Conservation (phyloP, 2,888 invertebrate genomes). For the Drosophila glabriapex region DNA sequence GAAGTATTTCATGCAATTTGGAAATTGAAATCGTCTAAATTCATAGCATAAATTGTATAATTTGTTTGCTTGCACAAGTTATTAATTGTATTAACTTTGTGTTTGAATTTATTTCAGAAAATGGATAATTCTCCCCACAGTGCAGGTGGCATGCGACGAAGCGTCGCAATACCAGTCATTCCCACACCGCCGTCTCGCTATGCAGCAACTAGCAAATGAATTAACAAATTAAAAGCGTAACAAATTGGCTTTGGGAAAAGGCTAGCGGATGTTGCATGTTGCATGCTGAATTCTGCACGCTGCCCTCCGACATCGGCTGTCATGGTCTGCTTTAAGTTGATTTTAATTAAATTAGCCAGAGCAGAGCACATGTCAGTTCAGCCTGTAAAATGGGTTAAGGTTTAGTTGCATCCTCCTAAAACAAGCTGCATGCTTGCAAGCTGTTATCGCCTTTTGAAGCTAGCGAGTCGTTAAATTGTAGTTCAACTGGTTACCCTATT, state of each 20-base stretch:
- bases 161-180: conserved; percentile 18
- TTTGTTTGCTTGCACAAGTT: background rate
- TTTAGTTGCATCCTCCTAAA: background rate
- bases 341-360: conserved; percentile 75
- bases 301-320: conserved; percentile 32
- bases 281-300: conserved; percentile 33
- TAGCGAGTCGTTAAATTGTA: conserved; percentile 4
- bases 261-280: conserved; percentile 40
- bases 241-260: conserved; percentile 66
- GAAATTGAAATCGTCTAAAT: background rate
- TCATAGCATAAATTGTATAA: background rate
- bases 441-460: conserved; percentile 18
- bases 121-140: background rate
- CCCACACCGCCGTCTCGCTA: conserved; percentile 10
- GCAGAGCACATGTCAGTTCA: conserved; percentile 57
- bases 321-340: conserved; percentile 65
- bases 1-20: background rate
- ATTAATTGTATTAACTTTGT: background rate
- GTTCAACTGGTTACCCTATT: background rate
- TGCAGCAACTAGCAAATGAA: conserved; percentile 67
- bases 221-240: conserved; percentile 77
- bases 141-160: conserved; percentile 44
- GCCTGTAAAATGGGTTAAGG: conserved; percentile 2
- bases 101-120: background rate
- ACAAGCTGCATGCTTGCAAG: conserved; percentile 9